Evolutionary conservation across 2,113 vertebrate genomes (phyloP).

Genomic region (Coracopsis vasa): DNA sequence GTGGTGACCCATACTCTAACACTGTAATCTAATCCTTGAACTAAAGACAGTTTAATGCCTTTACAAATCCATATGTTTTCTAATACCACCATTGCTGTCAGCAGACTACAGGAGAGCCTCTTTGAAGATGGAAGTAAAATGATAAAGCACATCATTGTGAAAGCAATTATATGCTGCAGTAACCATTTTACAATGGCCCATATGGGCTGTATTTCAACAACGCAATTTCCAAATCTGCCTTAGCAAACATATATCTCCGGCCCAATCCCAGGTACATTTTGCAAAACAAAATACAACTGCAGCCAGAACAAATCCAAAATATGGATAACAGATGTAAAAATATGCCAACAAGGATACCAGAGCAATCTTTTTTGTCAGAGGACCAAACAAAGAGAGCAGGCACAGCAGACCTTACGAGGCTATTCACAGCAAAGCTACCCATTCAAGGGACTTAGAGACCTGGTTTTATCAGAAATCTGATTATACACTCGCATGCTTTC

Average conservation of each 20-base stretch:
- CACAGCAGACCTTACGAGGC: neutral
- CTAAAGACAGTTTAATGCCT: constrained; percentile 68
- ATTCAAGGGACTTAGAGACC: constrained; percentile 37
- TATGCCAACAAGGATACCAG: constrained; percentile 30
- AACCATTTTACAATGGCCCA: constrained; percentile 73
- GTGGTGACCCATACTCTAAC: constrained; percentile 49
- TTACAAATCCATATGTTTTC: constrained; percentile 71
- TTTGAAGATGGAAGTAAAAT: constrained; percentile 74
- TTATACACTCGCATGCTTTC: constrained; percentile 32
- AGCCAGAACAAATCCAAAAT: constrained; percentile 60
- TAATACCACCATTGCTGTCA: constrained; percentile 68
- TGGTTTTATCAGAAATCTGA: constrained; percentile 55
- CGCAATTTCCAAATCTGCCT: constrained; percentile 79
- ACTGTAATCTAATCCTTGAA: constrained; percentile 66
- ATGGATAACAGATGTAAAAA: constrained; percentile 63
- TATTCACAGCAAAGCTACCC: constrained; percentile 37
- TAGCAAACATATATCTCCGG: constrained; percentile 73
- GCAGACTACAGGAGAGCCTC: constrained; percentile 71
- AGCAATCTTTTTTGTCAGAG: neutral
- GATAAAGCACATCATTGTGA: constrained; percentile 78
- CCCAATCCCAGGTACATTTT: constrained; percentile 69
- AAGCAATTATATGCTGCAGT: constrained; percentile 79
- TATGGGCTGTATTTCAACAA: constrained; percentile 77
- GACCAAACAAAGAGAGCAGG: constrained; percentile 35
- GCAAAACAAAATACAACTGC: constrained; percentile 56